A percentile compares a stretch with the other conserved stretches of the same genome.
Conservation (phyloP, 2,888 invertebrate genomes). For the Cheiracanthium punctorium region DNA sequence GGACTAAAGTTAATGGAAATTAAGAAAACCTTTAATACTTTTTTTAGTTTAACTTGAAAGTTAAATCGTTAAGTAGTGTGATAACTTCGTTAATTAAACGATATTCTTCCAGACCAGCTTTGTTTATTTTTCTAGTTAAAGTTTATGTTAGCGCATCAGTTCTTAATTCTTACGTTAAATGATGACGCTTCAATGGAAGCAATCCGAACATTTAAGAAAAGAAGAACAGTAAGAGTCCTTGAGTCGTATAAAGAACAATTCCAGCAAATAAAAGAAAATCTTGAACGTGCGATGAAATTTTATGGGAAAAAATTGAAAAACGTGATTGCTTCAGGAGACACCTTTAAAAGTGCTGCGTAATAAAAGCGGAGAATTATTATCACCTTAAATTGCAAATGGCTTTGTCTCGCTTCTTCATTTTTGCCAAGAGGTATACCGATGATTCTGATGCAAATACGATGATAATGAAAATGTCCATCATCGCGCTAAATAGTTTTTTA, state of each 20-base stretch:
- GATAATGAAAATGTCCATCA: background rate
- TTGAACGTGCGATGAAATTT: constrained; percentile 2
- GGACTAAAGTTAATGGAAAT: too few species aligned
- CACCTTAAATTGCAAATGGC: background rate
- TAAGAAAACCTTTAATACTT: too few species aligned
- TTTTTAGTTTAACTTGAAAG: too few species aligned
- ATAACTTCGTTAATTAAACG: too few species aligned
- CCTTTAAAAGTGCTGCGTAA: background rate
- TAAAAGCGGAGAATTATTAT: background rate
- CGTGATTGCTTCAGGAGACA: background rate
- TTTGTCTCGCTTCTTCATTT: background rate
- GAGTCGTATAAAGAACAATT: background rate
- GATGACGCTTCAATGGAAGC: too few species aligned
- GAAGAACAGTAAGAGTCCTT: background rate
- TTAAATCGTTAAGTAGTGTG: too few species aligned
- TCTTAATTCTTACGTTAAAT: too few species aligned
- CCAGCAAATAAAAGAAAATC: background rate
- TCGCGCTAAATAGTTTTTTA: too few species aligned
- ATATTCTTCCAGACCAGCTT: too few species aligned
- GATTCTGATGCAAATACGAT: background rate
- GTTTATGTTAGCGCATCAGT: too few species aligned
- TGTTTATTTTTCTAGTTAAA: too few species aligned
- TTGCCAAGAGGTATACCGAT: background rate
- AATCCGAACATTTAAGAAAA: too few species aligned
- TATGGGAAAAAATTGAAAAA: background rate